phyloP scores from a whole-genome alignment of 2,113 vertebrate species.

The Hemicordylus capensis region DNA sequence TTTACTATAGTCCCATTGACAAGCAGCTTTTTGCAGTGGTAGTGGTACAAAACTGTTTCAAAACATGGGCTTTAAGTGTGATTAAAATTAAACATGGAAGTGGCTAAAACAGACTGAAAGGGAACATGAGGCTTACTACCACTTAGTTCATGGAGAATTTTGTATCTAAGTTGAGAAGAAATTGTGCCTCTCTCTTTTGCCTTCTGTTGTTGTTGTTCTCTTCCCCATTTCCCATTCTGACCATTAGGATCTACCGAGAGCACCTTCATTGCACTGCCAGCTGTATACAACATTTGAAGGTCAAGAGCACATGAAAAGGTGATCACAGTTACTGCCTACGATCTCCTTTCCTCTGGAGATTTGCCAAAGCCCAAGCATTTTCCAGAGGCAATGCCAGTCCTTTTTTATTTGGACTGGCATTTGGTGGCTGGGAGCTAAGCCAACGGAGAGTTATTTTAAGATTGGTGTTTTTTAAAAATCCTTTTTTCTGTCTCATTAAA shows the following conservation, averaged over 20 bases:
- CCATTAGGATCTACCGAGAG: background rate
- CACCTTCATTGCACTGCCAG: conserved; percentile 4
- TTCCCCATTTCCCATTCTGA: background rate
- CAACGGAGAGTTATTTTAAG: conserved; percentile 20
- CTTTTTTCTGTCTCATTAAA: background rate
- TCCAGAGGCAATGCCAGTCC: conserved; percentile 24
- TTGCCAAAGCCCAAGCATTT: conserved; percentile 22
- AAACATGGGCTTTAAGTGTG: background rate
- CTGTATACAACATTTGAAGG: conserved; percentile 6
- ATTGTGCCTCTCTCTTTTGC: background rate
- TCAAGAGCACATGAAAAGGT: conserved; percentile 15
- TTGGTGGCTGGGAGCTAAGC: conserved; percentile 11
- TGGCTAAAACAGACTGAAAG: background rate
- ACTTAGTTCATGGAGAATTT: background rate
- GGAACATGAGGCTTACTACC: background rate
- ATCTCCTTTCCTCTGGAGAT: conserved; percentile 4
- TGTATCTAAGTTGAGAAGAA: background rate
- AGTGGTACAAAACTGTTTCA: background rate
- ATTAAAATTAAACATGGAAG: background rate
- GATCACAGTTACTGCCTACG: conserved; percentile 9
- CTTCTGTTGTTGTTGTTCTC: background rate
- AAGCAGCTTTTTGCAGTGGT: background rate
- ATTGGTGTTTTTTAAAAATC: background rate
- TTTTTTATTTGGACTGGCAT: conserved; percentile 10
- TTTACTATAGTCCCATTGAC: background rate